Evolutionary conservation across 2,888 invertebrate genomes (phyloP), one percentile per base, ranked within the genome.

Genomic region (Didymodactylos carnosus): DNA sequence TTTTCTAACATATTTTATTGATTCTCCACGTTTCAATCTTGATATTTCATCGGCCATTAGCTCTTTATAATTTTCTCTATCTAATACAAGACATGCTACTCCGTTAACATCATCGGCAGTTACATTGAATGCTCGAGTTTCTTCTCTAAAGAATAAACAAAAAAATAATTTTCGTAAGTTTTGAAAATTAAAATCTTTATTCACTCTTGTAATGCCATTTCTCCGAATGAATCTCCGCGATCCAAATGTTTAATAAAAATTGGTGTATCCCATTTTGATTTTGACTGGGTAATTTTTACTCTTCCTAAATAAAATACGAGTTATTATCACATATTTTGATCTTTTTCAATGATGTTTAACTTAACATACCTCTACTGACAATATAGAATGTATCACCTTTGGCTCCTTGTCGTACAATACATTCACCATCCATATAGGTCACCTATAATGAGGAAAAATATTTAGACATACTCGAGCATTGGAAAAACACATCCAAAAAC

Each of bases 311-410:
- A 10, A 29, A 10, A 25, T 5, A 14, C 27, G 29, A 16, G 19
- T 14, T 53, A 27, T 29, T 27, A 6, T 16, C 11, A 3, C 3
- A 49, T 5, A 43, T n/a, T 16, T 2, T 10, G 16, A 16, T 16
- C 25, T 13, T 2, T 14, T 14, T 4, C 0, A 14, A 25, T 16
- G 16, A 16, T 1, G 35, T n/a, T n/a, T n/a, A n/a, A n/a, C n/a
- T 35, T 35, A 19, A 0, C 0, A 35, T 62, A 62, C 62, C 62
- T 84, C 91, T 91, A 79, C 93, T 92, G 80, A 95, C 94, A 79
- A 95, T 95, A 86, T 93, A 95, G 88, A 95, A 95, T 7, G 94
- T 95, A 81, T 94, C 94, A 78, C 95, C 95, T 76, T 92, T 86
- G 8, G 93, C 94, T 40, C 94, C 94, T 86, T 95, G 95, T 73